Evolutionary conservation across 2,888 invertebrate genomes (phyloP), one percentile per base, ranked within the genome.

Genomic region (Mechanitis messenoides): DNA sequence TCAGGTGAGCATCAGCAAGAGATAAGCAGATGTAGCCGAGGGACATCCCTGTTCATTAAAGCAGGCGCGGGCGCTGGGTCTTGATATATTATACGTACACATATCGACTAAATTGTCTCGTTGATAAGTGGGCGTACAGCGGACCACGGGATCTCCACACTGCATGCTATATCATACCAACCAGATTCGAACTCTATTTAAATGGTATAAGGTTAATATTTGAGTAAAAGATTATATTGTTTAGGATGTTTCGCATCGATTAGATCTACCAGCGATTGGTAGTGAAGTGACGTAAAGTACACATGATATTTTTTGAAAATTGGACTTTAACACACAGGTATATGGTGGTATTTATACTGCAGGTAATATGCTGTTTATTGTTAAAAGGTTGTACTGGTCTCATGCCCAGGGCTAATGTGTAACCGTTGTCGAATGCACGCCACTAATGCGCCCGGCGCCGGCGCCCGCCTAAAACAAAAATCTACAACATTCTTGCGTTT

Each of bases 391-490:
- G 63, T 67, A 73, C 63, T 77, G 79, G 61, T 65, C 79, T 77
- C 76, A 77, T 68, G 78, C 82, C 83, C 65, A 74, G 76, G 75
- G 78, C 82, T 85, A 85, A 85, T 85, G 86, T 83, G 84, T 75
- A 81, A 80, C 74, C 78, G 85, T 69, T 85, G 86, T 85, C 77
- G 69, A 67, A 67, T 68, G 71, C 72, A 79, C 75, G 78, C 74
- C 79, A 76, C 85, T 85, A 85, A 86, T 86, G 85, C 84, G 80
- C 72, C 74, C 85, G 91, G 79, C 91, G 91, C 74, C 92, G 91
- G 83, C 91, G 91, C 75, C 91, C 87, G 79, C 79, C 73, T 81
- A 78, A 81, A 79, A 83, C 85, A 79, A 79, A 77, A 80, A 81
- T 82, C 75, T 79, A 83, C 86, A 81, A 81, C 87, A 87, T 87